Evolutionary conservation across 2,888 invertebrate species (phyloP), one percentile per base, ranked within the genome.

Genomic region (Mystacides longicornis): DNA sequence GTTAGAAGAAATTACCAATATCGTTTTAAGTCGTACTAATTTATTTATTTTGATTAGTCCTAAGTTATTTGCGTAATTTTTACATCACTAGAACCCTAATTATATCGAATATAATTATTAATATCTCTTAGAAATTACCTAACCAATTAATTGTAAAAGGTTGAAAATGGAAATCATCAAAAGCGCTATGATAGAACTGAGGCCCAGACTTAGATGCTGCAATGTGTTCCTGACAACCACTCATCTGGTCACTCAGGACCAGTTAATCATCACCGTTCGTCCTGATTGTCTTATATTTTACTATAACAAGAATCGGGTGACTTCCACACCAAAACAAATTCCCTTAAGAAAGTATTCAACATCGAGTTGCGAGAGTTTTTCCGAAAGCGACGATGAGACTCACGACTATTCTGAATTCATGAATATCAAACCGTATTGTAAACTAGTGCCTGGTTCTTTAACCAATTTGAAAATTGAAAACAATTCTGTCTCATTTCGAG

Each of bases 151-250:
- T n/a, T n/a, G n/a, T n/a, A n/a, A n/a, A n/a, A n/a, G n/a, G n/a
- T n/a, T n/a, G 5, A 61, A 62, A 52, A 64, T 62, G 61, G 59
- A 62, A 56, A 63, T 61, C 16, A 68, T 77, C 52, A 73, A 78
- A 63, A 71, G 71, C 67, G 70, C 81, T 64, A 72, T 82, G 62
- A 74, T 82, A 64, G 84, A 84, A 70, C 67, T 82, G 16, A 73
- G 83, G 62, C 78, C 82, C 5, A 69, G 80, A 20, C 64, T 84
- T 62, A 73, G 81, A 54, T 81, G 80, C 57, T 82, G 82, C 61
- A 82, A 81, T 63, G 78, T 82, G 65, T 74, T 82, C 42, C 75
- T 74, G 11, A 75, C 77, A 0, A 72, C 75, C 45, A 65, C 74
- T 9, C 70, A 72, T 66, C 69, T 75, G 52, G 71, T 66, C 42